Evolutionary conservation across 2,113 vertebrate species (phyloP).

Genomic region (Eptatretus burgeri): DNA sequence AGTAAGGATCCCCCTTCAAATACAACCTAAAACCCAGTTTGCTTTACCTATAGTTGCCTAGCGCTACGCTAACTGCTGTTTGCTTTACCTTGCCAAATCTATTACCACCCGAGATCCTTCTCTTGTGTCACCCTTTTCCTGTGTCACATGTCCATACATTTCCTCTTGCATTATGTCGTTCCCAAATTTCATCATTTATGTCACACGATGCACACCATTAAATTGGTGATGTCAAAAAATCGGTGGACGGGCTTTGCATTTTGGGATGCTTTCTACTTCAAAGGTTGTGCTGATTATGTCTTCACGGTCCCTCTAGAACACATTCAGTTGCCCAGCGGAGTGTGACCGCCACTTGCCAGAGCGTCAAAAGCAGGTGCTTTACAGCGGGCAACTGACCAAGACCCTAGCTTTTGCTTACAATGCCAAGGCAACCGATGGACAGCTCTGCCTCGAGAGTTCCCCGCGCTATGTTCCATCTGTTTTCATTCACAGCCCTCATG

Average conservation of each 20-base stretch:
- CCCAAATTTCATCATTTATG: too few species aligned
- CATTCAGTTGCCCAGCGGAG: constrained; percentile 82
- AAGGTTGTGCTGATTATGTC: not conserved
- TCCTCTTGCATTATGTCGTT: too few species aligned
- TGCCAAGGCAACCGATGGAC: constrained; percentile 74
- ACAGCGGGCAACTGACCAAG: constrained; percentile 62
- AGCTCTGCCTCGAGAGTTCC: constrained; percentile 86
- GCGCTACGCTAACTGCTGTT: too few species aligned
- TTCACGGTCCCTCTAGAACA: constrained; percentile 25
- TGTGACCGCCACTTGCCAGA: constrained; percentile 76
- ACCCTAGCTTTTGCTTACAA: constrained; percentile 77
- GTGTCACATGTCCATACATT: too few species aligned
- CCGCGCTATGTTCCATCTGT: constrained; percentile 79
- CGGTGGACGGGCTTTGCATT: not conserved
- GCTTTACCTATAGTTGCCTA: too few species aligned
- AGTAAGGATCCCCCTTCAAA: too few species aligned
- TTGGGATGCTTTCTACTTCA: not conserved
- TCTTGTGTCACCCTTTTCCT: too few species aligned
- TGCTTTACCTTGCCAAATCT: too few species aligned
- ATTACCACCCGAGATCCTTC: too few species aligned
- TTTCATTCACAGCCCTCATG: constrained; percentile 88
- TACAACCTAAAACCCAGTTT: too few species aligned
- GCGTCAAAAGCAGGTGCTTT: constrained; percentile 64
- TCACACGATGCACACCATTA: not conserved
- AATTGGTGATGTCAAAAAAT: not conserved